Evolutionary conservation across 1,140 invertebrate species (phyloP), one percentile per base, ranked within the genome.

Genomic region (Medauroidea extradentata): DNA sequence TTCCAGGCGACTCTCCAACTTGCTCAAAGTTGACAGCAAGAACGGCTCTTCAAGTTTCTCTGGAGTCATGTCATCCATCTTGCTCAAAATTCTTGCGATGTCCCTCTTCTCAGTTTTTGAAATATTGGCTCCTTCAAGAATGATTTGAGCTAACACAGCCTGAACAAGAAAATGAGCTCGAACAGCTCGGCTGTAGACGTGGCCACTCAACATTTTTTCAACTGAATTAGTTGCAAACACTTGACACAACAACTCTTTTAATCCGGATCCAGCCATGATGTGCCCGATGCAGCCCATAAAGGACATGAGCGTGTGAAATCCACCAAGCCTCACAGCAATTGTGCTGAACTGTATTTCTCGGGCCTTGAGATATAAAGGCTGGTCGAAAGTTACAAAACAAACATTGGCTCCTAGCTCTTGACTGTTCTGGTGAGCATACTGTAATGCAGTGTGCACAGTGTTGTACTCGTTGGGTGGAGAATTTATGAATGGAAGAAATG

Each of bases 111-210:
- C 52, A 16, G 13, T 21, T 29, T 24, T 14, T 21, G 52, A 11
- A 27, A 53, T 34, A 34, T n/a, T 9, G 19, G 38, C 34, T 21
- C 23, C 8, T 27, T 25, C 18, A 5, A 46, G 18, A 46, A 25
- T 21, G 5, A 19, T 25, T 46, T 9, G 44, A 21, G 24, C 44
- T 21, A 46, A 46, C 3, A 46, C 44, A 4, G 44, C 18, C 13
- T 73, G 67, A 51, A 69, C 51, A 49, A 72, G 60, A 24, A 73
- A 65, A 71, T 79, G 75, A 19, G 58, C 77, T 63, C 75, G 57
- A 14, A 78, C 54, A 23, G 71, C 68, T 67, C 77, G 63, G 21
- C 69, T 57, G 62, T 73, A 75, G 43, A 73, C 67, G 63, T 78
- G 69, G 21, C 73, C 69, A 41, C 46, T 60, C 46, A 79, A 49